These are phyloP conservation scores for Pemphredon lugubris DNA, from an alignment of 2,888 invertebrate species.

Conservation along the genomic window DNA sequence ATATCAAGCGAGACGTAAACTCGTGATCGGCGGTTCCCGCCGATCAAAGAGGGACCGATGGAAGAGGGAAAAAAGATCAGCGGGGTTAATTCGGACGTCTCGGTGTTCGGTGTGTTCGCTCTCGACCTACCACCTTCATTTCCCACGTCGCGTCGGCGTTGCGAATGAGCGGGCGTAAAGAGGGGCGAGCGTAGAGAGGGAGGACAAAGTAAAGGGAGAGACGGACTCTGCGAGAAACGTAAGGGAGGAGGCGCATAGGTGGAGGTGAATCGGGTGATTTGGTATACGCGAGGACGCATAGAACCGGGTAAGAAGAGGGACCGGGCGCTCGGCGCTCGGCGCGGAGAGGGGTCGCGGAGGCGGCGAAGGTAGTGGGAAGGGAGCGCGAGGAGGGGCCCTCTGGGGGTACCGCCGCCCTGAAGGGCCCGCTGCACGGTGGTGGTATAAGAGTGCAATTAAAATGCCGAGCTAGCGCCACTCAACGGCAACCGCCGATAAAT, in stretches of 20 bases:
- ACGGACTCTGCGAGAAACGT: slow-evolving; percentile 23
- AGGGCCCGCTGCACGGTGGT: slow-evolving; percentile 59
- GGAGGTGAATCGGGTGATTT: slow-evolving; percentile 69
- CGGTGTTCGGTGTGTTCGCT: too few species aligned
- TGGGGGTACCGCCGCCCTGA: slow-evolving; percentile 7
- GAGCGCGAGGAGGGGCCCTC: slow-evolving; percentile 15
- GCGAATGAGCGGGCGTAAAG: not conserved
- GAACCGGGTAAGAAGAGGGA: slow-evolving; percentile 54
- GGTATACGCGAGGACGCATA: slow-evolving; percentile 70
- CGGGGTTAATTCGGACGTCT: too few species aligned
- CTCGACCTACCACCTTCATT: slow-evolving; percentile 13
- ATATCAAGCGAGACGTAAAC: too few species aligned
- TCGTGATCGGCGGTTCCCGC: too few species aligned
- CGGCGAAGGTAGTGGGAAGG: slow-evolving; percentile 8
- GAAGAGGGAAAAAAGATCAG: too few species aligned
- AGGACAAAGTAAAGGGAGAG: slow-evolving; percentile 26
- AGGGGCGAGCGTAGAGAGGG: not conserved
- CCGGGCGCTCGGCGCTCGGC: slow-evolving; percentile 14
- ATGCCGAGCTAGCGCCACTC: slow-evolving; percentile 81
- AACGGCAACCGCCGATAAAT: slow-evolving; percentile 80
- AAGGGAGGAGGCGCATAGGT: slow-evolving; percentile 24
- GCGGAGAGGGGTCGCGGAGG: slow-evolving; percentile 46
- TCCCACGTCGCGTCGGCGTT: slow-evolving; percentile 38
- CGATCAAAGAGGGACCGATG: too few species aligned
- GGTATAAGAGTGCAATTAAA: slow-evolving; percentile 80